phyloP scores from a whole-genome alignment of 2,888 invertebrate species.

The Anarsia innoxiella region DNA sequence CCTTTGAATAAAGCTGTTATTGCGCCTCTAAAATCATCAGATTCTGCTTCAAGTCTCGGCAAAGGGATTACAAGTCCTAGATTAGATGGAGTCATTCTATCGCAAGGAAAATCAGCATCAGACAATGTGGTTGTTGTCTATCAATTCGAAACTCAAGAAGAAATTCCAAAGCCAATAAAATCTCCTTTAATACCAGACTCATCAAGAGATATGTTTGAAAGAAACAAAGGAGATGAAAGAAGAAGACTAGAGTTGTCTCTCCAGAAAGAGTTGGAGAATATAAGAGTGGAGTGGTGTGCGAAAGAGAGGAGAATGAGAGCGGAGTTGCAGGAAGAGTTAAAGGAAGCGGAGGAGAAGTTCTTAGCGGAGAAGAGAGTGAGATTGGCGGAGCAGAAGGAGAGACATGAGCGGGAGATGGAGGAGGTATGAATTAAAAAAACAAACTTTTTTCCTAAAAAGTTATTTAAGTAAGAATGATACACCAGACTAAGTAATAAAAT shows the following conservation, averaged over 20 bases:
- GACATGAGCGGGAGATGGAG: constrained; percentile 59
- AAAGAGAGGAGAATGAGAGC: constrained; percentile 73
- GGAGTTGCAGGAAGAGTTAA: constrained; percentile 69
- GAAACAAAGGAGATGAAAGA: constrained; percentile 56
- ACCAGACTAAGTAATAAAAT: no score
- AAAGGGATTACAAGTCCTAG: constrained; percentile 54
- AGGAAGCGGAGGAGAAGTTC: constrained; percentile 64
- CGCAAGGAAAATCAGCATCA: constrained; percentile 60
- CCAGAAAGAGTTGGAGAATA: constrained; percentile 68
- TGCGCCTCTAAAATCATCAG: constrained; percentile 46
- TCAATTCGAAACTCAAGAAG: constrained; percentile 60
- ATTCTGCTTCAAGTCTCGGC: constrained; percentile 45
- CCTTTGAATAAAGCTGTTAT: constrained; percentile 41
- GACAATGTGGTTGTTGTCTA: constrained; percentile 67
- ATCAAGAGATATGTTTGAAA: constrained; percentile 54
- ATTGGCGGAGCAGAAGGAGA: constrained; percentile 62
- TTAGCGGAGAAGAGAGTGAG: constrained; percentile 49
- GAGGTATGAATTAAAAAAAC: no score
- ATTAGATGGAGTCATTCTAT: constrained; percentile 60
- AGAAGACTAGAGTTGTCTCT: constrained; percentile 56
- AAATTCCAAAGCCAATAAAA: constrained; percentile 40
- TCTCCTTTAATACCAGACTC: constrained; percentile 56
- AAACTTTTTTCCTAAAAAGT: no score
- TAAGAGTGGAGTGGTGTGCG: constrained; percentile 74
- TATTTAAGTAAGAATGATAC: no score